phyloP scores from a whole-genome alignment of 2,797 vertebrate genomes.

The Coregonus suidteri region DNA sequence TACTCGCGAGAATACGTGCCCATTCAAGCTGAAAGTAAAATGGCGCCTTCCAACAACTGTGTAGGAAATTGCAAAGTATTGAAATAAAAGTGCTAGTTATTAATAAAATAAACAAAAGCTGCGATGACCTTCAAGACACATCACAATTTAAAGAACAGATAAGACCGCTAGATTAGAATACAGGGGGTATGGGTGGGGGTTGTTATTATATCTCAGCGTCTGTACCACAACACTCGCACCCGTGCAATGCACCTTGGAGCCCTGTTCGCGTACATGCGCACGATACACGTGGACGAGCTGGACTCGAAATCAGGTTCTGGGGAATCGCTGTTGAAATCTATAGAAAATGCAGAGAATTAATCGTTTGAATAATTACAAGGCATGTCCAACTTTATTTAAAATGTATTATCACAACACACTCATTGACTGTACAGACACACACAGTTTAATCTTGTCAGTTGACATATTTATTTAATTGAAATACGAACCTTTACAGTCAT shows the following conservation, averaged over 20 bases:
- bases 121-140: background rate
- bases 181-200: background rate
- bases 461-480: background rate
- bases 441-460: background rate
- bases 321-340: background rate
- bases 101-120: background rate
- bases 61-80: slow-evolving; percentile 1
- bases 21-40: background rate
- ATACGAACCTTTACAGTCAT: background rate
- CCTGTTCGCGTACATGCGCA: background rate
- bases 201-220: too few relatives aligned
- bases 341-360: background rate
- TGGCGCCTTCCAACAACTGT: slow-evolving; percentile 1
- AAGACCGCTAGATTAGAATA: background rate
- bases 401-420: background rate
- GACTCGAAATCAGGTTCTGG: background rate
- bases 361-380: background rate
- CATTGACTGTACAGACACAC: background rate
- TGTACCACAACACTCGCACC: background rate
- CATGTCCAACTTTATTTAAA: background rate
- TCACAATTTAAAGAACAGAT: background rate
- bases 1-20: slow-evolving; percentile 3
- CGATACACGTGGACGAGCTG: background rate
- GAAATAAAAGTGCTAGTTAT: background rate
- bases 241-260: background rate